These are phyloP conservation scores for Hypsopygia costalis DNA, from an alignment of 2,888 invertebrate species.

Conservation along the genomic window DNA sequence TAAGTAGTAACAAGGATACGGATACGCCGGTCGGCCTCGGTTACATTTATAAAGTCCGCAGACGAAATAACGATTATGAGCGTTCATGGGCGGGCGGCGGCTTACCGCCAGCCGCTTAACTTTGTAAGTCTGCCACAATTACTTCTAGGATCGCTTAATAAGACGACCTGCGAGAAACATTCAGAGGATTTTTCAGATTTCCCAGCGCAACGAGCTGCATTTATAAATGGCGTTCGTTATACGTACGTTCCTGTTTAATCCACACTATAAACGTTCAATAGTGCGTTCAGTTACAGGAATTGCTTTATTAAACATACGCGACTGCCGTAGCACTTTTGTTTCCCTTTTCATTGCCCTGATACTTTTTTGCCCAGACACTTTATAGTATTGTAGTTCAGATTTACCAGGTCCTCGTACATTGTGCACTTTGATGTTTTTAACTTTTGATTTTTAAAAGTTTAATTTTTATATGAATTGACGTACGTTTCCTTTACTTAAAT, in stretches of 20 bases:
- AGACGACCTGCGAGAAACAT: slow-evolving; percentile 53
- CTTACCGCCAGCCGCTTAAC: slow-evolving; percentile 68
- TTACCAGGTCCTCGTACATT: too few species aligned
- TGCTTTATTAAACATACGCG: slow-evolving; percentile 57
- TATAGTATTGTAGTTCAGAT: too few species aligned
- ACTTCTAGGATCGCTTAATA: slow-evolving; percentile 67
- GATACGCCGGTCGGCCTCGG: slow-evolving; percentile 37
- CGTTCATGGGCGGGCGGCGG: slow-evolving; percentile 49
- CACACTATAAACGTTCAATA: slow-evolving; percentile 59
- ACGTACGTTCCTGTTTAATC: slow-evolving; percentile 57
- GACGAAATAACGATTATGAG: slow-evolving; percentile 77
- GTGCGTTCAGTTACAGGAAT: slow-evolving; percentile 64
- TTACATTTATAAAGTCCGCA: slow-evolving; percentile 73
- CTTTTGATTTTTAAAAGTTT: too few species aligned
- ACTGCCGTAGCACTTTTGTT: slow-evolving; percentile 23
- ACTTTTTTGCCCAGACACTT: too few species aligned
- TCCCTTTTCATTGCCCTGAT: slow-evolving; percentile 19
- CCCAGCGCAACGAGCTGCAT: slow-evolving; percentile 34
- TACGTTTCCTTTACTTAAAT: too few species aligned
- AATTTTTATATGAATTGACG: too few species aligned
- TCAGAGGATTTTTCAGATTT: slow-evolving; percentile 61
- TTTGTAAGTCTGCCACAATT: slow-evolving; percentile 74
- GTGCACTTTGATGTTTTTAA: too few species aligned
- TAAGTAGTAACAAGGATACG: slow-evolving; percentile 10
- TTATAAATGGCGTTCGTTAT: slow-evolving; percentile 48